Evolutionary conservation across 2,888 invertebrate species (phyloP), one percentile per base, ranked within the genome.

Genomic region (Cosmia pyralina): DNA sequence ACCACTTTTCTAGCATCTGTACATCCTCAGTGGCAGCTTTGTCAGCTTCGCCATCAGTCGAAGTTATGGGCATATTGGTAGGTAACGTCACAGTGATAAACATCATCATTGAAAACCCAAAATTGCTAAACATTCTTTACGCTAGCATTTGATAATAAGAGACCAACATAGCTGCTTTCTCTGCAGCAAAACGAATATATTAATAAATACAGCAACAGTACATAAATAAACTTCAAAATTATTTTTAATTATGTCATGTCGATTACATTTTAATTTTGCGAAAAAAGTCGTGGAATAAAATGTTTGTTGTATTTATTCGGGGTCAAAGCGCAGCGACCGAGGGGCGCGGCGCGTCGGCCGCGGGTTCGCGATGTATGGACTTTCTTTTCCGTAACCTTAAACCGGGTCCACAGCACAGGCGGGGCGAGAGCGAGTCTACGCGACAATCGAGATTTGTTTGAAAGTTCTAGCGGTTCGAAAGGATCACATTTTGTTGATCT

Each of bases 351-450:
- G 78, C 65, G 53, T 55, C 74, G 74, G 71, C 64, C 72, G 77
- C 73, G 69, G 83, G 73, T 79, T 73, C 46, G 74, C 85, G 85
- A 87, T 88, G 82, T 88, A 88, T 89, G 90, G 88, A 95, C 95
- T 95, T 95, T 95, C 95, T 95, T 95, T 95, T 95, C 93, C 93
- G 90, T 91, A 90, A 92, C 91, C 90, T 92, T 91, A 89, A 84
- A 85, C 84, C 87, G 87, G 79, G 85, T 79, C 74, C 73, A 87
- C 74, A 69, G 62, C 80, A 83, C 73, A 77, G 75, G 83, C 84
- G 81, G 34, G 65, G 84, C 86, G 86, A 81, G 77, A 83, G 87
- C 82, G 82, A 65, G 60, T 77, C 74, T 70, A 80, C 78, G 57
- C 80, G 60, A 69, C 72, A 81, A 78, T 87, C 81, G 77, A 84